These are phyloP conservation scores for Lissocephala sabroskyi DNA, from an alignment of 2,888 invertebrate genomes.

Conservation along the genomic window DNA sequence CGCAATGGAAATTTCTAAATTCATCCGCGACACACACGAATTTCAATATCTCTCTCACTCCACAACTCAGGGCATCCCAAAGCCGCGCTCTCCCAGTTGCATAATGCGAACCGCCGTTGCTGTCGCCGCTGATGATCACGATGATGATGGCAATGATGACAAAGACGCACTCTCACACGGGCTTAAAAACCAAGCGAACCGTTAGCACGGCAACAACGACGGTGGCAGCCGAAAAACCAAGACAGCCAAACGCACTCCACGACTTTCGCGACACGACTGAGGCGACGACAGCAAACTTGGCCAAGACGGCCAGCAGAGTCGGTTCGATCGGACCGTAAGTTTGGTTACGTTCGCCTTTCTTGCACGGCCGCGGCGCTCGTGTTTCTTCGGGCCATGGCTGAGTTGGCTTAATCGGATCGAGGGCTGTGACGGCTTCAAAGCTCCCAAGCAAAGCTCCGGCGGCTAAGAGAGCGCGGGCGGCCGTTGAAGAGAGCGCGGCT, in stretches of 20 bases:
- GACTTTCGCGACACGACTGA: slow-evolving; percentile 73
- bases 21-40: not conserved
- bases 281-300: slow-evolving; percentile 33
- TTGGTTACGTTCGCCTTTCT: slow-evolving; percentile 57
- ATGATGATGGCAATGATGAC: slow-evolving; percentile 4
- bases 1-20: slow-evolving; percentile 1
- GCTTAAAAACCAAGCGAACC: slow-evolving; percentile 14
- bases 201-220: slow-evolving; percentile 31
- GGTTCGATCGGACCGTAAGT: slow-evolving; percentile 53
- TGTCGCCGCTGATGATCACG: slow-evolving; percentile 19
- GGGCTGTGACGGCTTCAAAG: slow-evolving; percentile 43
- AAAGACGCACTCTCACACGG: too few species aligned
- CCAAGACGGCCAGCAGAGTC: slow-evolving; percentile 35
- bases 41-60: slow-evolving; percentile 14
- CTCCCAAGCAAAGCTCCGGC: not conserved
- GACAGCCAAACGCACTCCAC: slow-evolving; percentile 68
- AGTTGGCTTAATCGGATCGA: slow-evolving; percentile 49
- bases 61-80: too few species aligned
- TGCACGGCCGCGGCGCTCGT: slow-evolving; percentile 3
- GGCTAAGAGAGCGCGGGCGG: slow-evolving; percentile 1
- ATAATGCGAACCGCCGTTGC: slow-evolving; percentile 30
- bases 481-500: not conserved
- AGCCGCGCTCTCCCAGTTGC: slow-evolving; percentile 47
- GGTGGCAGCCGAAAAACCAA: slow-evolving; percentile 36
- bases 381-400: slow-evolving; percentile 47